phyloP scores from a whole-genome alignment of 1,140 invertebrate species.

The Goniozus legneri region DNA sequence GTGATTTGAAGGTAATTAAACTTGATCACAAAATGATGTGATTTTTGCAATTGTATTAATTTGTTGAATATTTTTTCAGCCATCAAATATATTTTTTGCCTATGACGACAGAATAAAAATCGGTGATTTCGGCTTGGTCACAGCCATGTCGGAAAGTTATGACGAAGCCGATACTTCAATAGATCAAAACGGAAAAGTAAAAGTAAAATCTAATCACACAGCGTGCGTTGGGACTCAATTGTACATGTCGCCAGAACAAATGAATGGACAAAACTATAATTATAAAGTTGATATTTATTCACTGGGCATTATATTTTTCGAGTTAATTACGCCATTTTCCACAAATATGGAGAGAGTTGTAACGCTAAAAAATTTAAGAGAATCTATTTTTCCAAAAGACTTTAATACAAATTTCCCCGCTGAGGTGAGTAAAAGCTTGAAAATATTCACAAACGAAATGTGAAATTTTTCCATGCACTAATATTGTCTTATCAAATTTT shows the following conservation, averaged over 20 bases:
- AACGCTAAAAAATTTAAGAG: conserved; percentile 61
- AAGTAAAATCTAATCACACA: conserved; percentile 55
- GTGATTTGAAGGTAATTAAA: conserved; percentile 82
- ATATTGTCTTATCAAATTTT: conserved; percentile 51
- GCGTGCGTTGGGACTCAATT: conserved; percentile 81
- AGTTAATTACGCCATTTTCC: conserved; percentile 81
- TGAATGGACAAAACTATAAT: conserved; percentile 73
- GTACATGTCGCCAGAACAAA: conserved; percentile 98
- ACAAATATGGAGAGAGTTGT: conserved; percentile 86
- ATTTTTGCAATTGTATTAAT: not conserved
- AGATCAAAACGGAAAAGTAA: conserved; percentile 23
- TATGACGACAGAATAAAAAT: conserved; percentile 88
- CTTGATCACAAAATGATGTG: not conserved
- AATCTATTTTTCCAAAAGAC: conserved; percentile 66
- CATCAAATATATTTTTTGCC: conserved; percentile 95
- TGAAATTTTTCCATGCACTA: too few species aligned
- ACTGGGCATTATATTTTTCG: conserved; percentile 90
- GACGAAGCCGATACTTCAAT: conserved; percentile 43
- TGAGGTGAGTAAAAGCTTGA: conserved; percentile 59
- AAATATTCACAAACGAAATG: too few species aligned
- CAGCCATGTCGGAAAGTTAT: conserved; percentile 69
- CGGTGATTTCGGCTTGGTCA: conserved; percentile 95
- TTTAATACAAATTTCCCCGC: conserved; percentile 64
- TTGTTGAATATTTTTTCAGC: conserved; percentile 56
- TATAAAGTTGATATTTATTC: conserved; percentile 98